Conservation (phyloP, 1,140 invertebrate genomes). For the Drosophila melanica region DNA sequence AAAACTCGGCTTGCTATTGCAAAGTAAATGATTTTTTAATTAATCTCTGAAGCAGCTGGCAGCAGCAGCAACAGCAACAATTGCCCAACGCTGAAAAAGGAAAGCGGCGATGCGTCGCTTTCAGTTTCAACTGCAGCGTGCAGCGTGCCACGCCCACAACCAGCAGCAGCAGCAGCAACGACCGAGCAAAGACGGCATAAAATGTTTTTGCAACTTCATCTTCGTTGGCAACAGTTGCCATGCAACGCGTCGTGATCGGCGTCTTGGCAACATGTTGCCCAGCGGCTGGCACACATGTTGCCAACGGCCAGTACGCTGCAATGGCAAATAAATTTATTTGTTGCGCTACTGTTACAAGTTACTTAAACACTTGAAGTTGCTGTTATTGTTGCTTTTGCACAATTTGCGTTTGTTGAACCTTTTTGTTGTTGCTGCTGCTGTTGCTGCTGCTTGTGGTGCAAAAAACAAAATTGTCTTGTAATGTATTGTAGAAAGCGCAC, state of each 20-base stretch:
- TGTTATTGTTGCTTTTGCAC: slow-evolving; percentile 58
- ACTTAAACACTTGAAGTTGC: slow-evolving; percentile 63
- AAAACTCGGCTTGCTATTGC: slow-evolving; percentile 43
- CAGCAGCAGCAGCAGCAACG: slow-evolving; percentile 46
- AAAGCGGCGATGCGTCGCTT: slow-evolving; percentile 61
- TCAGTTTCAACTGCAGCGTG: slow-evolving; percentile 55
- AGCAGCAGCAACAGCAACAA: slow-evolving; percentile 11
- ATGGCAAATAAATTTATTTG: slow-evolving; percentile 75
- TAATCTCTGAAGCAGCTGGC: slow-evolving; percentile 32
- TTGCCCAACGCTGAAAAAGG: slow-evolving; percentile 52
- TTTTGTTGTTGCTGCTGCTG: slow-evolving; percentile 43
- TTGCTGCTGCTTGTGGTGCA: slow-evolving; percentile 22
- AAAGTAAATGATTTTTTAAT: slow-evolving; percentile 36
- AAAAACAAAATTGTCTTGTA: slow-evolving; percentile 56
- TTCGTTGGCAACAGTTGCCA: slow-evolving; percentile 58
- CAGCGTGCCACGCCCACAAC: slow-evolving; percentile 49
- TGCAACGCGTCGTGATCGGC: slow-evolving; percentile 23
- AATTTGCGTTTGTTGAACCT: slow-evolving; percentile 81
- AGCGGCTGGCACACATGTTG: slow-evolving; percentile 27
- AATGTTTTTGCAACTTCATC: slow-evolving; percentile 70
- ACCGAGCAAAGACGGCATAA: slow-evolving; percentile 33
- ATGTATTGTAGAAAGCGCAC: slow-evolving; percentile 70
- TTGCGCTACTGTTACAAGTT: slow-evolving; percentile 73
- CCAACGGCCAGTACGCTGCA: slow-evolving; percentile 40
- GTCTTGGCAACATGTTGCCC: slow-evolving; percentile 35